Evolutionary conservation across 2,888 invertebrate genomes (phyloP), one percentile per base, ranked within the genome.

Genomic region (Creontiades dilutus): DNA sequence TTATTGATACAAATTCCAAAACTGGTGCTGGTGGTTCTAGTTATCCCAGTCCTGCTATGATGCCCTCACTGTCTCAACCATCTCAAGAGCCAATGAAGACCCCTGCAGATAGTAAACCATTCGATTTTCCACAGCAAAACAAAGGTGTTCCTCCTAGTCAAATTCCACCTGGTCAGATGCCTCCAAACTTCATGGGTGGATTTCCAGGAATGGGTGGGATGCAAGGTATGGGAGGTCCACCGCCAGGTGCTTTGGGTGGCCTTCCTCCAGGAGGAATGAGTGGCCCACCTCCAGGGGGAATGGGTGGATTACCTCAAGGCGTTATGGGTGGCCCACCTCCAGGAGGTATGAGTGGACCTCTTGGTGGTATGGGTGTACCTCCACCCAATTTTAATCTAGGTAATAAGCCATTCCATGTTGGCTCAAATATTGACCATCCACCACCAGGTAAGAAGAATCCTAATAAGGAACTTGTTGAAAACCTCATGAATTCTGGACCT

Each of bases 1-100:
- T 96, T 90, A 95, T 96, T 13, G 94, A 91, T 47, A 28, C 89
- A 23, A 78, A 57, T 16, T 19, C 48, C 9, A 87, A 86, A 23
- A 75, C n/a, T 9, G 68, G 68, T 19, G 13, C 12, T 68, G 61
- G 2, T 9, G 86, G 89, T 55, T 90, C 81, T 13, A 16, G 76
- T 13, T 75, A 75, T n/a, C 27, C 47, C 2, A 46, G 23, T 0
- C 23, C 28, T 3, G n/a, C 82, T 46, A 84, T 76, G 14, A 61
- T 86, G 75, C 19, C 90, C 11, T 76, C 90, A 2, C 47, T 80
- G 48, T 80, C 90, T 16, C 78, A 37, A 23, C 23, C 86, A 13
- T 84, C 90, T 27, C 90, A 91, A 48, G 90, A 91, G 28, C 81
- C 91, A 27, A 90, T 92, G 78, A 91, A 91, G 84, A 91, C 92